phyloP scores from a whole-genome alignment of 2,797 vertebrate genomes.

The Lindbergichthys nudifrons region DNA sequence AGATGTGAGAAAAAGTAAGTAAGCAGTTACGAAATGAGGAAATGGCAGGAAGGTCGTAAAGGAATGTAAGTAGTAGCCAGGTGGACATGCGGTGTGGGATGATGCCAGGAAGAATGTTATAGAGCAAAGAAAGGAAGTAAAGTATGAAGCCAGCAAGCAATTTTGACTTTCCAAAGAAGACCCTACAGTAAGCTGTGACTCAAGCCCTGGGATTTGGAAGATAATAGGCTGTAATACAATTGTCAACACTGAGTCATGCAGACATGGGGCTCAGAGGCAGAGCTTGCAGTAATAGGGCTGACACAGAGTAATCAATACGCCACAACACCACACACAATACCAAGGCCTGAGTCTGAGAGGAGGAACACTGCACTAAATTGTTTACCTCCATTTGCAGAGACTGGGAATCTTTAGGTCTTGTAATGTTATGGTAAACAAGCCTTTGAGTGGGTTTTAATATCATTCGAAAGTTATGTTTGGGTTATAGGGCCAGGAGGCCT shows the following conservation, averaged over 20 bases:
- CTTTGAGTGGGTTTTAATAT: conserved; percentile 39
- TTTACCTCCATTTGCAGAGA: conserved; percentile 53
- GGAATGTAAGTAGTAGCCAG: neutral
- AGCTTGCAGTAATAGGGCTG: conserved; percentile 57
- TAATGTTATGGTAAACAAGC: conserved; percentile 46
- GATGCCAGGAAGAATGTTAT: neutral
- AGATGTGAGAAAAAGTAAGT: neutral
- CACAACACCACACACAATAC: conserved; percentile 48
- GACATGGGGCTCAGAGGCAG: conserved; percentile 60
- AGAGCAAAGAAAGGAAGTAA: conserved; percentile 29
- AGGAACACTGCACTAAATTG: conserved; percentile 45
- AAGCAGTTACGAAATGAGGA: neutral
- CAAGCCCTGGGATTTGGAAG: conserved; percentile 63
- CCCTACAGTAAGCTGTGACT: conserved; percentile 43
- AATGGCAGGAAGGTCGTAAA: neutral
- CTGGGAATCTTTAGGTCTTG: conserved; percentile 22
- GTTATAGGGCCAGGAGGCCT: conserved; percentile 21
- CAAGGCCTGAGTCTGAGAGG: conserved; percentile 46
- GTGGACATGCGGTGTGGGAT: neutral
- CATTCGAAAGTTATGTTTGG: conserved; percentile 31
- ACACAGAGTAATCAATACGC: conserved; percentile 73
- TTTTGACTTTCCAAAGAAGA: conserved; percentile 56
- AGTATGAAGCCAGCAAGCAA: conserved; percentile 52
- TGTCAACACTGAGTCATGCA: conserved; percentile 72
- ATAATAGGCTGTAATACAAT: conserved; percentile 70